Conservation (phyloP, 2,888 invertebrate genomes). For the Drosophila rellima region DNA sequence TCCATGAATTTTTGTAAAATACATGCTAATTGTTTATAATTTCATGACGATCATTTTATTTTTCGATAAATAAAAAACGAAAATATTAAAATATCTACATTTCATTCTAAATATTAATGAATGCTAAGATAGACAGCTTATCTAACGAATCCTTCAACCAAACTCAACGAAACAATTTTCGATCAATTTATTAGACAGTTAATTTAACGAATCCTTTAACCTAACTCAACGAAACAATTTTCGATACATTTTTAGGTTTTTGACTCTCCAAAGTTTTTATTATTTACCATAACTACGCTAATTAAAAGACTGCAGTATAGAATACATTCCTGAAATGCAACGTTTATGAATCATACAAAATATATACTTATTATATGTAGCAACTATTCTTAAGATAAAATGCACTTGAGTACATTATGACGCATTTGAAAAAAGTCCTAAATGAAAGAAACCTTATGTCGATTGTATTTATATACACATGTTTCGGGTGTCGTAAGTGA, state of each 20-base stretch:
- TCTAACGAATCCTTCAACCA: no score
- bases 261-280: slow-evolving; percentile 27
- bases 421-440: slow-evolving; percentile 8
- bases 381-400: slow-evolving; percentile 16
- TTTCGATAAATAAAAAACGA: no score
- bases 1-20: slow-evolving; percentile 41
- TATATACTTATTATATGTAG: slow-evolving; percentile 24
- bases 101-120: no score
- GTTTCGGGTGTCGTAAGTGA: slow-evolving; percentile 22
- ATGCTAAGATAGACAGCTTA: no score
- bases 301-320: slow-evolving; percentile 18
- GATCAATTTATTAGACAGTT: no score
- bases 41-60: slow-evolving; percentile 9
- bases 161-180: no score
- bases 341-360: slow-evolving; percentile 36
- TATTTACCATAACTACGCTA: slow-evolving; percentile 38
- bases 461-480: slow-evolving; percentile 8
- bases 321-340: background rate
- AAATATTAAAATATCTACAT: no score
- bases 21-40: slow-evolving; percentile 29
- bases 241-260: no score
- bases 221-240: no score
- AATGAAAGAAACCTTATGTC: slow-evolving; percentile 1
- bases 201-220: no score
- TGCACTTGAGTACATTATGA: slow-evolving; percentile 14